phyloP scores from a whole-genome alignment of 2,888 invertebrate species.

The Zeuzera pyrina region DNA sequence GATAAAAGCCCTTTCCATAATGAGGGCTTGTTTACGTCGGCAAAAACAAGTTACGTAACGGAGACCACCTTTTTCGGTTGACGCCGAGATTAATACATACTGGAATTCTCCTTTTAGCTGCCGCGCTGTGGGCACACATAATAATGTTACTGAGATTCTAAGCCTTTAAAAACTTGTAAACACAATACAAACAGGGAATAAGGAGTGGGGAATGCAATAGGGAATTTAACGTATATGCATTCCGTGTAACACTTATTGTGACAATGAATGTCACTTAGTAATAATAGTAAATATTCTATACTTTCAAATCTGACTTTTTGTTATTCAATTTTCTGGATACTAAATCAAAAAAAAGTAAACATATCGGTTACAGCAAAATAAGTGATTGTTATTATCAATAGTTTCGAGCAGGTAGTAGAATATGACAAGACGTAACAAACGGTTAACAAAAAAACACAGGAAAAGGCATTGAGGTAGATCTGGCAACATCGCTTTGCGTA shows the following conservation, averaged over 20 bases:
- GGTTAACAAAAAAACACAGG: constrained; percentile 20
- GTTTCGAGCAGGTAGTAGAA: constrained; percentile 18
- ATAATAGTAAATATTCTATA: too few relatives aligned
- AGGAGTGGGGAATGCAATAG: too few relatives aligned
- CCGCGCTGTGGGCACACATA: constrained; percentile 20
- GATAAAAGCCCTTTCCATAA: constrained; percentile 49
- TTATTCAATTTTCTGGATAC: too few relatives aligned
- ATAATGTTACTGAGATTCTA: constrained; percentile 9
- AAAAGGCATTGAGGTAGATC: constrained; percentile 18
- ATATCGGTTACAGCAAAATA: too few relatives aligned
- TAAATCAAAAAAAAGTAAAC: too few relatives aligned
- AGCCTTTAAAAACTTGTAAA: constrained; percentile 6
- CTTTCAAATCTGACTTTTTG: too few relatives aligned
- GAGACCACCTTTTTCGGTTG: constrained; percentile 29
- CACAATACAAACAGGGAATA: too few relatives aligned
- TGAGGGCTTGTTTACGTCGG: constrained; percentile 34
- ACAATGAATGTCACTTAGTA: too few relatives aligned
- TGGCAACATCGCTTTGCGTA: constrained; percentile 35
- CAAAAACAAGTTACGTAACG: constrained; percentile 35
- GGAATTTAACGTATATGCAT: too few relatives aligned
- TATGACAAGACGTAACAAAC: constrained; percentile 17
- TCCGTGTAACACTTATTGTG: too few relatives aligned
- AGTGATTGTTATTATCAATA: constrained; percentile 10
- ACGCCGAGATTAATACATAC: constrained; percentile 26
- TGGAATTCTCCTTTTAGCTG: constrained; percentile 21